Base-by-base conservation (phyloP, 2,888 invertebrate species). In the Rhyacophila evoluta region DNA sequence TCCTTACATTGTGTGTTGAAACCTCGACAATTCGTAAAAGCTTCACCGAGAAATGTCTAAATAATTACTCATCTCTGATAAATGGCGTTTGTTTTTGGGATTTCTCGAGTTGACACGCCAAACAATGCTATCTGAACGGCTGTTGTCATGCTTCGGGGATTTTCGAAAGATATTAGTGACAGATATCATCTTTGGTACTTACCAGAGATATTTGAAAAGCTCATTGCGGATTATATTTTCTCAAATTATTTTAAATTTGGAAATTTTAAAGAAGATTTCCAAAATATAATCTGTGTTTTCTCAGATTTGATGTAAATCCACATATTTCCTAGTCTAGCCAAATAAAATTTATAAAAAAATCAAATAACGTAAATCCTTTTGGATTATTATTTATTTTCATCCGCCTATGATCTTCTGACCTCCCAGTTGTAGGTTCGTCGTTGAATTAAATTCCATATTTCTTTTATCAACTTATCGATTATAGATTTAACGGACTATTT, bases 21-120 rank as follows among this genome's bases (percentile, higher is more conserved):
- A 55, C 55, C 55, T 55, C 19, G 55, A 55, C 55, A 55, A 55
- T 55, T 55, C 72, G 37, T 36, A 38, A 72, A 55, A 10, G 15
- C 55, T 55, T 55, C 55, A 55, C 15, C 55, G 25, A 55, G 55
- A 55, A 41, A 41, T 70, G 68, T 29, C 70, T 72, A 70, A 79
- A 74, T 77, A 74, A 80, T 77, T 71, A 74, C 77, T 77, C 72
- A 37, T 27, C 74, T 27, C 68, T 80, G 80, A 80, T 75, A 72
- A 78, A 80, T 80, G 78, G 77, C 71, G 75, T 78, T 74, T 78
- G 80, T 80, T 74, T 78, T 72, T 68, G 75, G 80, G 74, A 68
- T 72, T 75, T 72, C 79, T 70, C 71, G 33, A 38, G 74, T 39
- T 79, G 79, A 72, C 75, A 75, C 74, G 70, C 15, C 25, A 67